These are phyloP conservation scores for Hiodon alosoides DNA, from an alignment of 2,113 vertebrate genomes.

Conservation along the genomic window DNA sequence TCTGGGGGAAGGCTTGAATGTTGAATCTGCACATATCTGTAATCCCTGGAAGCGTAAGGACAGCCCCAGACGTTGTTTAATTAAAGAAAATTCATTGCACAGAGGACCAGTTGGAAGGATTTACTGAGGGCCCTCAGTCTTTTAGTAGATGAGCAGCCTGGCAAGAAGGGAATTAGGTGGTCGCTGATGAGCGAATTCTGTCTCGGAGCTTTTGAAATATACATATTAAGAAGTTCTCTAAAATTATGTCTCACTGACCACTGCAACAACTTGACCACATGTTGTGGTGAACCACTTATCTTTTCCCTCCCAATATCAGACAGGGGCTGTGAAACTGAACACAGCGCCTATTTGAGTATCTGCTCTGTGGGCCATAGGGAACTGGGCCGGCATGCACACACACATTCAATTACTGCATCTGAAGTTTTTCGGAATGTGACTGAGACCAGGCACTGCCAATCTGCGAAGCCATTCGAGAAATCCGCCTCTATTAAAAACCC, in stretches of 20 bases:
- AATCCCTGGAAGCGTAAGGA: constrained; percentile 37
- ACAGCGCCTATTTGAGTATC: neutral
- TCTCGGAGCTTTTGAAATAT: neutral
- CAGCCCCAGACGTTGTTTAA: constrained; percentile 53
- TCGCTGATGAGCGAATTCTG: neutral
- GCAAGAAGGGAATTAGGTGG: neutral
- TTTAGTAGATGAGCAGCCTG: constrained; percentile 22
- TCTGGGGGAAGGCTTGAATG: neutral
- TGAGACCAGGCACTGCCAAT: neutral
- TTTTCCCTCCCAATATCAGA: neutral
- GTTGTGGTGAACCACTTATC: no score
- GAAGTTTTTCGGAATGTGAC: neutral
- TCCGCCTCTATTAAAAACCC: constrained; percentile 19
- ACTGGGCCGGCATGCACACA: no score
- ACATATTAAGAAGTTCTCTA: neutral
- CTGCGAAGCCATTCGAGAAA: constrained; percentile 23
- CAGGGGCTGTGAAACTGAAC: neutral
- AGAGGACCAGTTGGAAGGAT: constrained; percentile 46
- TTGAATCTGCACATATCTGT: constrained; percentile 34
- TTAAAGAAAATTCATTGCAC: constrained; percentile 60
- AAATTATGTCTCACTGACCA: neutral
- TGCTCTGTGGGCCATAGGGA: no score
- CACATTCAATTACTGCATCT: neutral
- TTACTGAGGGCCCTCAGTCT: constrained; percentile 50
- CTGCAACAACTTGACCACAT: neutral